Evolutionary conservation across 35 echinoderm and acorn worm species (phyloP).

Genomic region (Patiria miniata): DNA sequence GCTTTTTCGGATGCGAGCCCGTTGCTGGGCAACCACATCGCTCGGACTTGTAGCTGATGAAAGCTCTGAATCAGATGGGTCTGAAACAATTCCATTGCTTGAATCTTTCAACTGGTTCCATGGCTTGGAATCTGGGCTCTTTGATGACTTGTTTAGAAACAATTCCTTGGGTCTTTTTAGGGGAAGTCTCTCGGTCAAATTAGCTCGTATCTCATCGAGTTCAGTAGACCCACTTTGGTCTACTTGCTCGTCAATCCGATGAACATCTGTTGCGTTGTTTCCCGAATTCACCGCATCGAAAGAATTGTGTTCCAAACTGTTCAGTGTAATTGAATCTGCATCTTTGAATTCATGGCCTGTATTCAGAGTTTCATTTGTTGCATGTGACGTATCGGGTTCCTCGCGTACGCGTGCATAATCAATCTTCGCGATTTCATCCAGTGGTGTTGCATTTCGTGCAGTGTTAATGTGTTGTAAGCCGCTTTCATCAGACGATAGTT

Average conservation of each 20-base stretch:
- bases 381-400: too few species aligned
- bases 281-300: too few species aligned
- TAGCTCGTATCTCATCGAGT: not conserved
- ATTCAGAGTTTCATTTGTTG: too few species aligned
- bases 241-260: too few species aligned
- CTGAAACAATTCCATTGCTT: not conserved
- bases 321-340: too few species aligned
- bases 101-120: slow-evolving; percentile 9
- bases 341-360: too few species aligned
- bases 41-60: slow-evolving; percentile 40
- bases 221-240: not conserved
- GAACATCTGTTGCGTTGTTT: too few species aligned
- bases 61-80: not conserved
- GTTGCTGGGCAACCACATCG: slow-evolving; percentile 69
- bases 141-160: slow-evolving; percentile 17
- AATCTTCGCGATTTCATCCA: not conserved
- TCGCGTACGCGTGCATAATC: too few species aligned
- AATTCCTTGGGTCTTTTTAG: slow-evolving; percentile 16
- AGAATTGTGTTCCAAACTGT: too few species aligned
- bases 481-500: slow-evolving; percentile 9
- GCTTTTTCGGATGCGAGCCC: slow-evolving; percentile 66
- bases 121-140: not conserved
- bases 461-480: not conserved
- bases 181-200: not conserved
- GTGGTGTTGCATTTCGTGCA: not conserved